Base-by-base conservation (phyloP, 2,113 vertebrate species). In the Myanophis thanlyinensis region DNA sequence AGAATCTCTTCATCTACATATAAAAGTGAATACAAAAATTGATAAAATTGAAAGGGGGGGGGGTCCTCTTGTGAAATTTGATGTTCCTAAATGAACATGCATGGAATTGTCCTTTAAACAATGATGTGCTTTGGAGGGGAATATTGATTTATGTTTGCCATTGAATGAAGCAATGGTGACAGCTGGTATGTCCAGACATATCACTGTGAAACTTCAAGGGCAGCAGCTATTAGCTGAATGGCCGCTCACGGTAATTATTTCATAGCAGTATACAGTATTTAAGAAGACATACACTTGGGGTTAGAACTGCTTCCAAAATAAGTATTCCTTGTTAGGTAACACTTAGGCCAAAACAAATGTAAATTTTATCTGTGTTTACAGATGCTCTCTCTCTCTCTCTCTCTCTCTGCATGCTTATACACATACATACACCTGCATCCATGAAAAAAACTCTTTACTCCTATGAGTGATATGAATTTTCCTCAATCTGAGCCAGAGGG, bases 191-290 rank as follows among this genome's bases (percentile, higher is more conserved):
- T 95, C 90, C 94, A 92, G 84, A 89, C 92, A 85, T 94, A 89
- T 95, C 94, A 91, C 95, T 91, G 90, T 90, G 90, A 94, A 89
- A 90, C 84, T 93, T 95, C 92, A 96, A 97, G 89, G 90, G 94
- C 12, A 3, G 85, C 44, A 92, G 59, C 93, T 90, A 94, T 95
- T 93, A 96, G 89, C 86, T 89, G 51, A 92, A 92, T 93, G 90
- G 95, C 89, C 90, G 90, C 96, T 95, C 40, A 53, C 0, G 0
- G 85, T 59, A 40, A 92, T 59, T 93, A 88, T 87, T 95, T 93
- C 12, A 53, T 84, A 95, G 92, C 88, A 95, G 46, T 93, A 95
- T 51, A 89, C 90, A 30, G 0, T 67, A 95, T 90, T 35, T 93
- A 93, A 91, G 90, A 51, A 91, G 4, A 67, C 62, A 10, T 84